These are phyloP conservation scores for Lamprologus tigripictilis DNA, from an alignment of 2,113 vertebrate species.

Conservation along the genomic window DNA sequence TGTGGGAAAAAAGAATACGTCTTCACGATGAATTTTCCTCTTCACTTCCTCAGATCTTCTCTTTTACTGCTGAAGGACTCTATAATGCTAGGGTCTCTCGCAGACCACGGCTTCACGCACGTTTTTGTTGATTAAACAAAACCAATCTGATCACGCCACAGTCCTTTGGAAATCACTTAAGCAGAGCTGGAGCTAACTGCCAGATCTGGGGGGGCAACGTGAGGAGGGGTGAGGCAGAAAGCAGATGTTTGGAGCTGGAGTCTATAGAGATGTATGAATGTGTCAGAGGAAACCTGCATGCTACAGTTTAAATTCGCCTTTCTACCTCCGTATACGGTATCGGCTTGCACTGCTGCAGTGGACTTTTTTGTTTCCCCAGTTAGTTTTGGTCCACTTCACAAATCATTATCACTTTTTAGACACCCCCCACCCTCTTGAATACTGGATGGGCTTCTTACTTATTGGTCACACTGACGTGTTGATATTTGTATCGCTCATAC, in stretches of 20 bases:
- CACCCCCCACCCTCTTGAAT: background rate
- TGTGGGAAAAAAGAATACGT: conserved; percentile 28
- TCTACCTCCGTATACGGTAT: background rate
- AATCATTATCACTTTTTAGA: background rate
- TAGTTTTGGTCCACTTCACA: background rate
- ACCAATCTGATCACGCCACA: conserved; percentile 28
- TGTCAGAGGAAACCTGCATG: conserved; percentile 32
- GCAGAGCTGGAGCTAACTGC: background rate
- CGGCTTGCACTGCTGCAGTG: background rate
- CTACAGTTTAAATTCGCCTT: conserved; percentile 9
- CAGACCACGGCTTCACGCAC: background rate
- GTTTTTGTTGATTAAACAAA: conserved; percentile 20
- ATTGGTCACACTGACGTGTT: background rate
- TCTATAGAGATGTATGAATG: conserved; percentile 2
- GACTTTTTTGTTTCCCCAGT: background rate
- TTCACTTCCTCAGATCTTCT: background rate
- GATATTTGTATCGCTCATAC: background rate
- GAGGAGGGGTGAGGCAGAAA: background rate
- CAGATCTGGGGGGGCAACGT: conserved; percentile 18
- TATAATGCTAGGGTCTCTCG: background rate
- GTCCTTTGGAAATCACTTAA: conserved; percentile 22
- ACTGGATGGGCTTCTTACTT: background rate
- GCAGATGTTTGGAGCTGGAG: conserved; percentile 11
- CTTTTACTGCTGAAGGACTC: background rate
- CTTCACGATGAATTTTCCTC: background rate